Evolutionary conservation across 2,888 invertebrate genomes (phyloP).

Genomic region (Cerastoderma edule): DNA sequence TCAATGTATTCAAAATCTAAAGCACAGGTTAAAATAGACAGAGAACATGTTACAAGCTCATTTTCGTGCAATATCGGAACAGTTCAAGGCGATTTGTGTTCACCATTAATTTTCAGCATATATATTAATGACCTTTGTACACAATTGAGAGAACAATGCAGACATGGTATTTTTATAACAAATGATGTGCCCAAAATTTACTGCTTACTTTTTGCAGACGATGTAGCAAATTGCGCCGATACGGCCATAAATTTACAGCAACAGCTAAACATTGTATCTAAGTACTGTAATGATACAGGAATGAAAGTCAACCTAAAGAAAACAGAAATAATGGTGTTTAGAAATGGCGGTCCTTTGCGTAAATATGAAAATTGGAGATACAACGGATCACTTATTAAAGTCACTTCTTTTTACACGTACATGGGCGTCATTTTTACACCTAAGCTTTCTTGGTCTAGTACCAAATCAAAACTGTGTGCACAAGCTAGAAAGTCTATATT

Average conservation of each 20-base stretch:
- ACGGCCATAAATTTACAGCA: conserved; percentile 9
- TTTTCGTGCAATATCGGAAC: conserved; percentile 21
- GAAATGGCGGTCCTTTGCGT: conserved; percentile 12
- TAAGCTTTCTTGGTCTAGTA: conserved; percentile 2
- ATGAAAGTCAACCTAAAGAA: conserved; percentile 15
- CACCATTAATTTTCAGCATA: conserved; percentile 11
- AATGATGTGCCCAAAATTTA: neutral
- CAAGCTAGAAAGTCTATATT: no score
- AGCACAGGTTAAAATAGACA: neutral
- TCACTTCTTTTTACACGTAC: conserved; percentile 10
- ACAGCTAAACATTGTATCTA: conserved; percentile 7
- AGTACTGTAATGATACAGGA: conserved; percentile 8
- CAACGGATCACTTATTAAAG: neutral
- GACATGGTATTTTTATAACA: neutral
- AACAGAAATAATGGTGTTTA: conserved; percentile 6
- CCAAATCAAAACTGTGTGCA: conserved; percentile 7
- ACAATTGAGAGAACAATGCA: neutral
- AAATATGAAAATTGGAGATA: conserved; percentile 1
- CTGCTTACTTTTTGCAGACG: no score
- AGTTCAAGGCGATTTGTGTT: neutral
- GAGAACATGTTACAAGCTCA: neutral
- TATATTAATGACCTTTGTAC: conserved; percentile 17
- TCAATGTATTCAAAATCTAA: neutral
- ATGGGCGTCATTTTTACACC: neutral
- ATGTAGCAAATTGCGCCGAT: no score